Evolutionary conservation across 92 coral and sea anemone genomes (phyloP).

Genomic region (Desmophyllum pertusum): DNA sequence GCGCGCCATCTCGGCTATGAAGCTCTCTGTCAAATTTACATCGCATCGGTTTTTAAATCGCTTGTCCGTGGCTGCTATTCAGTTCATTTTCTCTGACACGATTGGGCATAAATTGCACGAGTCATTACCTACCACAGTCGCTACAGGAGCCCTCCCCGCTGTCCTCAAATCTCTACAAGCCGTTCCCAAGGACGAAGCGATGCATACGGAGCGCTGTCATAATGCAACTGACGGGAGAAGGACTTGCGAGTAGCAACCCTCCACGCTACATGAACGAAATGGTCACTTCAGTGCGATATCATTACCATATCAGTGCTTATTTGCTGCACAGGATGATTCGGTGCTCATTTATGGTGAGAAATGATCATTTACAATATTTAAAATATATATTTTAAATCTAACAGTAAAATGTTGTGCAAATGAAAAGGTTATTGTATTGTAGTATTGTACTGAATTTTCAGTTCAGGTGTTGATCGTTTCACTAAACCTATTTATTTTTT

Average conservation of each 20-base stretch:
- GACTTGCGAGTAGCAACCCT: constrained; percentile 55
- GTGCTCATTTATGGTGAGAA: constrained; percentile 66
- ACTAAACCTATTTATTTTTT: background rate
- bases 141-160: constrained; percentile 8
- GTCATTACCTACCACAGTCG: constrained; percentile 10
- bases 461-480: background rate
- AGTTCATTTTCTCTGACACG: constrained; percentile 1
- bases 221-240: constrained; percentile 75
- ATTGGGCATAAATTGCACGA: constrained; percentile 39
- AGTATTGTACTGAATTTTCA: background rate
- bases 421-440: background rate
- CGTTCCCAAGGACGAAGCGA: constrained; percentile 46
- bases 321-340: constrained; percentile 73
- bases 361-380: background rate
- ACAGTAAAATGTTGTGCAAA: background rate
- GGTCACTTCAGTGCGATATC: constrained; percentile 57
- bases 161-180: constrained; percentile 57
- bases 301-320: constrained; percentile 67
- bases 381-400: too few species aligned
- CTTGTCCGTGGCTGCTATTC: background rate
- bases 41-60: background rate
- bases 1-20: too few species aligned
- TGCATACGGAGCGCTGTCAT: constrained; percentile 44
- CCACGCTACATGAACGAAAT: constrained; percentile 62
- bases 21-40: background rate